phyloP scores from a whole-genome alignment of 1,140 invertebrate species.

The Plectrocnemia conspersa region DNA sequence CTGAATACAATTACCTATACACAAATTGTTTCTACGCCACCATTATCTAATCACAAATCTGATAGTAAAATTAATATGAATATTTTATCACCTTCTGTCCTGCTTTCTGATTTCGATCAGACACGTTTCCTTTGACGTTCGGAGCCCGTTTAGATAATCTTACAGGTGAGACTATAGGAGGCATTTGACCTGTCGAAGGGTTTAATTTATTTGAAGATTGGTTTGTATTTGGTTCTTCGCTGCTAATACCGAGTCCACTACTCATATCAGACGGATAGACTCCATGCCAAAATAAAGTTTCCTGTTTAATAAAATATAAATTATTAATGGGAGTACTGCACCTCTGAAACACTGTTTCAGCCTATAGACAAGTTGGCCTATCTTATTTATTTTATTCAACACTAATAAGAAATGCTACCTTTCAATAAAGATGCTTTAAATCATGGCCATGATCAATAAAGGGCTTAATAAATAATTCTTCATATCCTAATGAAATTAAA shows the following conservation, averaged over 20 bases:
- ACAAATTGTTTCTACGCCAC: too few relatives aligned
- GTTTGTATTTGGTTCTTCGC: constrained; percentile 39
- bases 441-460: too few relatives aligned
- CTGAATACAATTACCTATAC: too few relatives aligned
- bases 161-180: constrained; percentile 45
- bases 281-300: constrained; percentile 50
- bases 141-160: constrained; percentile 28
- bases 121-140: constrained; percentile 26
- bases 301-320: too few relatives aligned
- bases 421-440: too few relatives aligned
- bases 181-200: constrained; percentile 37
- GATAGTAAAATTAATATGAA: too few relatives aligned
- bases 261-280: constrained; percentile 49
- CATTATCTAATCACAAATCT: too few relatives aligned
- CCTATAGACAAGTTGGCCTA: too few relatives aligned
- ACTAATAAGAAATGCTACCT: too few relatives aligned
- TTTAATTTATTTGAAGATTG: not conserved
- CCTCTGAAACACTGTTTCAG: too few relatives aligned
- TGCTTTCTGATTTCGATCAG: constrained; percentile 18
- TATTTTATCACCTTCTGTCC: constrained; percentile 4
- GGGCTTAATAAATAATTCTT: not conserved
- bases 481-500: not conserved
- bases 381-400: too few relatives aligned
- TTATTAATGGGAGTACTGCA: constrained; percentile 1
- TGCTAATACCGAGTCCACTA: constrained; percentile 39